Evolutionary conservation across 2,113 vertebrate species (phyloP).

Genomic region (Urocynchramus pylzowi): DNA sequence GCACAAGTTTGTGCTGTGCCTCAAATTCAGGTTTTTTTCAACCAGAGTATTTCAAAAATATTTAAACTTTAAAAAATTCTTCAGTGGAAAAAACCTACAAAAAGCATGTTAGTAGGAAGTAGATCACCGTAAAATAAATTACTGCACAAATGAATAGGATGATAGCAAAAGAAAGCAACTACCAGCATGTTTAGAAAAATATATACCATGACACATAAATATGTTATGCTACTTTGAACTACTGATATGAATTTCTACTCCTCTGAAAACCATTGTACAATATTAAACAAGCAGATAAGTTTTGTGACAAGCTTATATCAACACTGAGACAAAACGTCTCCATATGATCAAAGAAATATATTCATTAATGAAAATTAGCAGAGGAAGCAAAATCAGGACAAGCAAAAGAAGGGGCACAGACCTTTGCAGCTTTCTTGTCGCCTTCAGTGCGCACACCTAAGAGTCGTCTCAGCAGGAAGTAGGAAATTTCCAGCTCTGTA

Average conservation of each 20-base stretch:
- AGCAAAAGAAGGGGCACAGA: not conserved
- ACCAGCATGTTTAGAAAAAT: not conserved
- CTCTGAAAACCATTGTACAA: not conserved
- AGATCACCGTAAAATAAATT: not conserved
- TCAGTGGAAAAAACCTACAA: not conserved
- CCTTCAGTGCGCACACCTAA: conserved; percentile 96
- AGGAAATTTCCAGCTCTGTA: conserved; percentile 97
- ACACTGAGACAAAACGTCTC: not conserved
- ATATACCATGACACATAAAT: not conserved
- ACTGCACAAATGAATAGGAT: not conserved
- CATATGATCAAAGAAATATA: not conserved
- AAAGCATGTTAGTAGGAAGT: not conserved
- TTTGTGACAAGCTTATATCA: not conserved
- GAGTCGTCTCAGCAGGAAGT: conserved; percentile 91
- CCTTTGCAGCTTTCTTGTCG: conserved; percentile 98
- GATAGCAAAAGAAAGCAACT: not conserved
- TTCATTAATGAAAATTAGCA: not conserved
- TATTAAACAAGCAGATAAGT: not conserved
- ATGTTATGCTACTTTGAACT: not conserved
- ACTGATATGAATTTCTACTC: not conserved
- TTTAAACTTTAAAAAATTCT: not conserved
- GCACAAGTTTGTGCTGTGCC: not conserved
- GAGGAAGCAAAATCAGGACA: not conserved
- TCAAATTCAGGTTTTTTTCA: not conserved
- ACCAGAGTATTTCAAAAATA: not conserved